Base-by-base conservation (phyloP, 2,888 invertebrate species). In the Trissolcus brochymenae region DNA sequence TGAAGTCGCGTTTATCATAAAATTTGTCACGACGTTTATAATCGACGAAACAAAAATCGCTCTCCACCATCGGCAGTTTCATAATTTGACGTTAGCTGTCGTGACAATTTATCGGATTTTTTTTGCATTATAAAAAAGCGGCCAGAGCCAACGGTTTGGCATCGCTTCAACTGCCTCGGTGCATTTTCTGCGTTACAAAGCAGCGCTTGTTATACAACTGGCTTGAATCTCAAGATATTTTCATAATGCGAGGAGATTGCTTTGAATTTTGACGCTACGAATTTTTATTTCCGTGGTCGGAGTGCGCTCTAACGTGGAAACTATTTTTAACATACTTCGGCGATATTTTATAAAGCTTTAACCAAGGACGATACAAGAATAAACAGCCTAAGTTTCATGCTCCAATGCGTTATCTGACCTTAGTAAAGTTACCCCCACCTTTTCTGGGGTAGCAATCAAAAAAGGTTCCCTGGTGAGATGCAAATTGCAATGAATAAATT, bases 81-180 rank as follows among this genome's bases (percentile, higher is more conserved):
- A 59, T 68, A 60, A 54, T 41, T 54, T 40, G 43, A 68, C 46
- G 53, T 14, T 60, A 11, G 40, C 53, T 53, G 57, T 49, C 43
- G 17, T 6, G 17, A 40, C 64, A 70, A 74, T 78, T 74, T 66
- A 71, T 78, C 66, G 66, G 50, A 76, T 50, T 56, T 25, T 25
- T 65, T 2, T 19, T 62, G 61, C 61, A 49, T 54, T 13, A 43
- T n/a, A 46, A 68, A 71, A 72, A 74, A 78, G 75, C 76, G 68
- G 73, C 75, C 64, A 61, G 59, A 51, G 77, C 73, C 75, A 61
- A 67, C 35, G 35, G 9, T 67, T 78, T 82, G 81, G 81, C 81
- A 81, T 61, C 49, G 54, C 43, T 46, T 81, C 81, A 81, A 78
- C 75, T 76, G 57, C 72, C 77, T 67, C 79, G 78, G 66, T 70